phyloP scores from a whole-genome alignment of 2,888 invertebrate genomes.

The Itoplectis maculator region DNA sequence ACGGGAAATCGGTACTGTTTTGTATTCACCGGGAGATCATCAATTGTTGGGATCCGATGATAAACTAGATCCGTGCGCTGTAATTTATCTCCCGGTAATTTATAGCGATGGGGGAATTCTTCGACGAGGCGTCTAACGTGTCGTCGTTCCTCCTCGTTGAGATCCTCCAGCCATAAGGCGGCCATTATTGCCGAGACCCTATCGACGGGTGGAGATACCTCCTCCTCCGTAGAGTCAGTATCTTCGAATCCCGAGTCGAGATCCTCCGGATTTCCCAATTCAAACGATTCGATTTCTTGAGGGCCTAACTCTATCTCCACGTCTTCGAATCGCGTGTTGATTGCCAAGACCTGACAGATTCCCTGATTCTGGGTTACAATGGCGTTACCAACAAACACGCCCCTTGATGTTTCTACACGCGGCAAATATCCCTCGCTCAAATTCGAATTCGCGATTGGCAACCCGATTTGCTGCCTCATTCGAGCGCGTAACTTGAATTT shows the following conservation, averaged over 20 bases:
- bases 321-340: slow-evolving; percentile 19
- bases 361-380: not conserved
- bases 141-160: slow-evolving; percentile 52
- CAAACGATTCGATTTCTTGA: not conserved
- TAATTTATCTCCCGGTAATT: slow-evolving; percentile 53
- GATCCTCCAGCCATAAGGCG: slow-evolving; percentile 5
- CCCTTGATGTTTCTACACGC: not conserved
- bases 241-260: not conserved
- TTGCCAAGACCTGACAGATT: not conserved
- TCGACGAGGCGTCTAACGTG: slow-evolving; percentile 11
- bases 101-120: slow-evolving; percentile 38
- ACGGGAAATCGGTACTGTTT: slow-evolving; percentile 52
- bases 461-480: not conserved
- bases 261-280: not conserved
- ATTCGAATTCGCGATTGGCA: not conserved
- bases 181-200: not conserved
- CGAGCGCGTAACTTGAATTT: not conserved
- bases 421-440: slow-evolving; percentile 1
- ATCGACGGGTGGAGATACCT: not conserved
- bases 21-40: slow-evolving; percentile 35
- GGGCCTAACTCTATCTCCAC: not conserved
- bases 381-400: slow-evolving; percentile 7
- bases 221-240: not conserved
- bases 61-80: slow-evolving; percentile 12
- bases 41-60: slow-evolving; percentile 37